Base-by-base conservation (phyloP, 2,888 invertebrate genomes). In the Escarpia spicata region DNA sequence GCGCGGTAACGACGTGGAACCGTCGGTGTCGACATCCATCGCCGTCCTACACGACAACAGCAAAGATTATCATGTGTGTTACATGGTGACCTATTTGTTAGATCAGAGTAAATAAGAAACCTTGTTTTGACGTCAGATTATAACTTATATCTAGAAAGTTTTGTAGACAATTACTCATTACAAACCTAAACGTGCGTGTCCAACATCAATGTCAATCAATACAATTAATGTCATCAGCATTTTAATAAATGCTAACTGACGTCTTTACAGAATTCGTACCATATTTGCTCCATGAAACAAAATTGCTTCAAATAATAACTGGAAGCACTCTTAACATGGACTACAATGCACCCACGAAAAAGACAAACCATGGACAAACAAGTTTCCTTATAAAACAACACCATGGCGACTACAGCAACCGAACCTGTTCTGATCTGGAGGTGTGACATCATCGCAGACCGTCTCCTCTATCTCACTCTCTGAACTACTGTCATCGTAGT, bases 401-500 rank as follows among this genome's bases (percentile, higher is more conserved):
- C 52, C 4, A 52, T 9, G 9, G 52, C 15, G 15, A 15, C 52
- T 52, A 52, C 52, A 52, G 12, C 52, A 52, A 75, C 4, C 75
- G 19, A 6, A 75, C 75, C 75, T 75, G 19, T 75, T 75, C 26
- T 26, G 19, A n/a, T 75, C 75, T 4, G n/a, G 75, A 6, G 26
- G 6, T 19, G 19, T 19, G 75, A n/a, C 75, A 26, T 75, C 75
- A n/a, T 26, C 75, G 19, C 26, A 26, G 19, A 75, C 19, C 6
- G 26, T 75, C 26, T 75, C 75, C n/a, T 26, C 75, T 26, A 26
- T 26, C 75, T 75, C 75, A 26, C 75, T 75, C 19, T 4, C 75
- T 19, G 75, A 75, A 75, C 75, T 75, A 75, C 75, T 75, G 75
- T 75, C 75, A n/a, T 75, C 75, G 26, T 75, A 75, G 75, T 75